Percentiles rank a stretch among this genome's conserved stretches.
phyloP scores from a whole-genome alignment of 1,140 invertebrate genomes.

The Eulimnadia texana region DNA sequence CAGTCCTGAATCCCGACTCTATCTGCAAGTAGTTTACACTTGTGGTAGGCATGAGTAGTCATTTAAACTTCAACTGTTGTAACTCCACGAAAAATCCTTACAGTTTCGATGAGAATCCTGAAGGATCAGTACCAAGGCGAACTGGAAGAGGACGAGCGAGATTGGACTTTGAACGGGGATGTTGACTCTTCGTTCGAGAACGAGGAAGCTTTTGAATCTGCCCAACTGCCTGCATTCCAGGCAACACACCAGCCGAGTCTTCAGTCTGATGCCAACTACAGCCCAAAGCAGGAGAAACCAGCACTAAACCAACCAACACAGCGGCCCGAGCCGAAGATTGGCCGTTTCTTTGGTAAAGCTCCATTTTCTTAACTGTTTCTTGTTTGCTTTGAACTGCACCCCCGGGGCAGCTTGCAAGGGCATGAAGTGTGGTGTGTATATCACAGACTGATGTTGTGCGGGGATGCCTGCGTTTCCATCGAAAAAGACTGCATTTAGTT shows the following conservation, averaged over 20 bases:
- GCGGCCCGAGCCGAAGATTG: background rate
- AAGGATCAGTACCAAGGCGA: slow-evolving; percentile 58
- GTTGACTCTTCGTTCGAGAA: slow-evolving; percentile 20
- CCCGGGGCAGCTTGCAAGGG: too few relatives aligned
- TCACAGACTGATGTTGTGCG: too few relatives aligned
- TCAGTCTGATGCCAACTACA: background rate
- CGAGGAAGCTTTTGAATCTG: background rate
- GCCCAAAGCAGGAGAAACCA: background rate
- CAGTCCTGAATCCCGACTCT: slow-evolving; percentile 61
- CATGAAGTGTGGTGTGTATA: too few relatives aligned
- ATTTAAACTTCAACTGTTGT: slow-evolving; percentile 21
- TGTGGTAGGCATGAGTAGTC: slow-evolving; percentile 55
- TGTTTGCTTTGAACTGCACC: too few relatives aligned
- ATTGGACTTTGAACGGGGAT: slow-evolving; percentile 21
- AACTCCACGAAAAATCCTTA: slow-evolving; percentile 73
- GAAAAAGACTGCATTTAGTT: too few relatives aligned
- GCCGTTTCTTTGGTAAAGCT: background rate
- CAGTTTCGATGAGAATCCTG: slow-evolving; percentile 70
- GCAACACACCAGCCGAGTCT: background rate
- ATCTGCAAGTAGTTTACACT: slow-evolving; percentile 81
- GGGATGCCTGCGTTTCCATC: too few relatives aligned
- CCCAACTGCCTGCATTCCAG: background rate
- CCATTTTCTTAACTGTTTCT: too few relatives aligned
- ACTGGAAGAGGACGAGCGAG: slow-evolving; percentile 48
- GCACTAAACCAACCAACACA: background rate